Evolutionary conservation across 2,113 vertebrate genomes (phyloP), one percentile per base, ranked within the genome.

Genomic region (Limnothrissa miodon): DNA sequence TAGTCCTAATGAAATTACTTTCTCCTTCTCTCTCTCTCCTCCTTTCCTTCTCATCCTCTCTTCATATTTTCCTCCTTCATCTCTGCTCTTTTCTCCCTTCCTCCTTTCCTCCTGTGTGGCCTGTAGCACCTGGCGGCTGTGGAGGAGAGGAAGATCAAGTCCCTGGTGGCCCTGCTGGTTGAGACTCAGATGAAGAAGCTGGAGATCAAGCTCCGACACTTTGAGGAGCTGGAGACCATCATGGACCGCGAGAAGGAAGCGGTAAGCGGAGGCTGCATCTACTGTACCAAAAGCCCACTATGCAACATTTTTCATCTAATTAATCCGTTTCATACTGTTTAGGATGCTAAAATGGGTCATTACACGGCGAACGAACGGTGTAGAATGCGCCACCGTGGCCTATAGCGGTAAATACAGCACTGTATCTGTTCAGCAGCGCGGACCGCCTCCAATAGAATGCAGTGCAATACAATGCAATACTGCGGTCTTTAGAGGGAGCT

Each of bases 161-260:
- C 98, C 48, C 90, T 99, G 85, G 98, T 99, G 0, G 98, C 98
- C 21, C 95, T 99, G 51, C 89, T 99, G 92, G 98, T 99, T 86
- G 98, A 99, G 88, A 99, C 98, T 0, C 98, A 99, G 92, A 99
- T 99, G 98, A 99, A 99, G 94, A 99, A 99, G 87, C 91, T 99
- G 91, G 98, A 99, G 94, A 99, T 99, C 84, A 99, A 99, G 84
- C 95, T 99, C 81, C 95, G 98, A 82, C 98, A 99, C 88, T 99
- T 99, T 78, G 98, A 99, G 90, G 98, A 99, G 89, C 89, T 99
- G 62, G 98, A 99, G 90, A 99, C 98, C 83, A 99, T 99, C 87
- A 99, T 99, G 98, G 98, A 99, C 91, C 90, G 98, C 36, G 98
- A 99, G 87, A 98, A 99, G 4, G 98, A 99, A 88, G 98, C 98